Percentiles rank a stretch among this genome's conserved stretches.
phyloP scores from a whole-genome alignment of 2,888 invertebrate genomes.

The Lucinisca nassula region DNA sequence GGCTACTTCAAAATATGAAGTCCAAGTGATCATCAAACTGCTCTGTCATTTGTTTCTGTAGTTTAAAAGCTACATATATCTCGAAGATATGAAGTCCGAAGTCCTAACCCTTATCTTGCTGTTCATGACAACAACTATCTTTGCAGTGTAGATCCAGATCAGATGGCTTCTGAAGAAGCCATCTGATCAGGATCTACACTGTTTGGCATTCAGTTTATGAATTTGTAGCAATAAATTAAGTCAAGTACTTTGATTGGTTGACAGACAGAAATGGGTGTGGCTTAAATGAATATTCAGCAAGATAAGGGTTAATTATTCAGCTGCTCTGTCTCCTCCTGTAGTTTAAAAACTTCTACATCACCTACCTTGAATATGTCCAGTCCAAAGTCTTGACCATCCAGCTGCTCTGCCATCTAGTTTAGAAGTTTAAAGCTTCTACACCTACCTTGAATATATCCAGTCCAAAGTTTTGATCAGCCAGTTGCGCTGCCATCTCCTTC shows the following conservation, averaged over 20 bases:
- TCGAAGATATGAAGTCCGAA: no score
- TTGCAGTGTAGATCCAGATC: no score
- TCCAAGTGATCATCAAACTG: slow-evolving; percentile 86
- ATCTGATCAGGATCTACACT: no score
- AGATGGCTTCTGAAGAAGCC: no score
- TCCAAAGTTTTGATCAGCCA: slow-evolving; percentile 86
- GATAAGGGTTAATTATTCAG: no score
- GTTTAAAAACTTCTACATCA: slow-evolving; percentile 82
- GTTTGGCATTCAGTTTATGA: no score
- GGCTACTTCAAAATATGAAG: slow-evolving; percentile 83
- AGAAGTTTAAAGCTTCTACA: slow-evolving; percentile 77
- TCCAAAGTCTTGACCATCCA: slow-evolving; percentile 86
- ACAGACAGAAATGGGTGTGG: no score
- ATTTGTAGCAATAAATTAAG: no score
- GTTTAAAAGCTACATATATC: slow-evolving; percentile 86
- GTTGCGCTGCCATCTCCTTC: slow-evolving; percentile 83
- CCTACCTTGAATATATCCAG: slow-evolving; percentile 86
- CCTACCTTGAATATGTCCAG: slow-evolving; percentile 86
- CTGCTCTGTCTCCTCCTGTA: slow-evolving; percentile 87
- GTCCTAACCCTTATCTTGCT: no score
- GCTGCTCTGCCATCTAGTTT: slow-evolving; percentile 83
- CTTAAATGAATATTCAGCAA: no score
- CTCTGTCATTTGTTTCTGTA: slow-evolving; percentile 85
- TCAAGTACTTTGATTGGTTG: no score
- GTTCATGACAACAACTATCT: no score